phyloP scores from a whole-genome alignment of 2,113 vertebrate genomes.

The Dipodomys ordii region DNA sequence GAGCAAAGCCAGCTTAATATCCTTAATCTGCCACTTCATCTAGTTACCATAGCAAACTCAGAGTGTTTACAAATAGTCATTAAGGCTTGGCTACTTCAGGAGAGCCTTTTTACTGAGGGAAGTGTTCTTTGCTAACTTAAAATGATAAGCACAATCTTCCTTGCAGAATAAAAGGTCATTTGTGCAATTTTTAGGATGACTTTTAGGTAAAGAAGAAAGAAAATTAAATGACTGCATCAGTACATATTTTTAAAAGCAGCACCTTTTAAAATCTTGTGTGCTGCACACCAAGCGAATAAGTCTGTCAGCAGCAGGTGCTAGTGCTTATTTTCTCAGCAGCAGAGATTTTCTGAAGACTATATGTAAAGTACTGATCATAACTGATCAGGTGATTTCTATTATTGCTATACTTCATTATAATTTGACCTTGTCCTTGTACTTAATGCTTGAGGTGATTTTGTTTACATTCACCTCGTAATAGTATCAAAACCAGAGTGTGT shows the following conservation, averaged over 20 bases:
- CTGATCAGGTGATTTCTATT: background rate
- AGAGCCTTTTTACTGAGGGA: constrained; percentile 3
- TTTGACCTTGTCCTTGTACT: background rate
- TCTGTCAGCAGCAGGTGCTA: background rate
- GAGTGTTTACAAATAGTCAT: constrained; percentile 51
- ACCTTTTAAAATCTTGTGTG: background rate
- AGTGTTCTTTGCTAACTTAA: background rate
- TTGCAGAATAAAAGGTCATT: background rate
- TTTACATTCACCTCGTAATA: background rate
- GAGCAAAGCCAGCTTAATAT: constrained; percentile 53
- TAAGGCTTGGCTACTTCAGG: background rate
- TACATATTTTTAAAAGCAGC: background rate
- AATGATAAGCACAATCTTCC: background rate
- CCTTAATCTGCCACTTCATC: background rate
- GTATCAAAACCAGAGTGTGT: background rate
- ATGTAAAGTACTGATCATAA: background rate
- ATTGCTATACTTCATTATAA: background rate
- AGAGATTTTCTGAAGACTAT: background rate
- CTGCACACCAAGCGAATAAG: background rate
- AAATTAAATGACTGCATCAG: background rate
- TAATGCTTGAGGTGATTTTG: background rate
- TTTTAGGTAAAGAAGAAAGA: background rate
- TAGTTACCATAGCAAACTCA: constrained; percentile 48
- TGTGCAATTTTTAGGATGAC: background rate
- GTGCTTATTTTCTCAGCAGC: background rate